Conservation (phyloP, 53 echinoderm and acorn worm genomes). For the Mesocentrotus franciscanus region DNA sequence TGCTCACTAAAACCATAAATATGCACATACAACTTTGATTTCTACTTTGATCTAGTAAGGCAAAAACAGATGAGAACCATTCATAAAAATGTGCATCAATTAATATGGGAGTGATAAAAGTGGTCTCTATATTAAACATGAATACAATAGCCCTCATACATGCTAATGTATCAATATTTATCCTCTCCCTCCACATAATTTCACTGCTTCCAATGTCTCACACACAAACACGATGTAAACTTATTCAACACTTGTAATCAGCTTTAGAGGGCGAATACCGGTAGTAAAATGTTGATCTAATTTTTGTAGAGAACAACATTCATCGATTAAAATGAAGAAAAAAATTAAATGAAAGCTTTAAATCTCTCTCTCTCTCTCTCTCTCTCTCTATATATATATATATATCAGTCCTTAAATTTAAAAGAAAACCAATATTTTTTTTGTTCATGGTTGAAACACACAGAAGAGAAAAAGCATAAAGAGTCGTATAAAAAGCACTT, state of each 20-base stretch:
- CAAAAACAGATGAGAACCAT: background rate
- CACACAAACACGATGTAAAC: background rate
- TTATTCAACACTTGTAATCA: background rate
- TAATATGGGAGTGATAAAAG: background rate
- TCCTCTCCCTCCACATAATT: background rate
- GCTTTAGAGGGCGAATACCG: background rate
- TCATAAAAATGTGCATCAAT: background rate
- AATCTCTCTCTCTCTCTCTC: no score
- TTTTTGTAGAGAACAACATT: background rate
- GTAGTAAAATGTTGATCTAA: no score
- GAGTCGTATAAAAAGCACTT: no score
- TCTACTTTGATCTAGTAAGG: constrained; percentile 12
- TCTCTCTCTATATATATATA: no score
- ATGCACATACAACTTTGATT: background rate
- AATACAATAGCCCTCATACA: background rate
- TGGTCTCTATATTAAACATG: background rate
- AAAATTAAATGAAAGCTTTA: no score
- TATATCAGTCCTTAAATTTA: no score
- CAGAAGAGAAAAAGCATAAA: no score
- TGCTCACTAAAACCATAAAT: background rate
- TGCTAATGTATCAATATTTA: background rate
- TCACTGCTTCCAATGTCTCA: background rate
- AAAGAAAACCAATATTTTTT: no score
- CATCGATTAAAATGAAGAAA: background rate
- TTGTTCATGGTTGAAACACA: no score